Percentiles rank a stretch among this genome's conserved stretches.
phyloP scores from a whole-genome alignment of 2,888 invertebrate species.

The Clistopyga incitator region DNA sequence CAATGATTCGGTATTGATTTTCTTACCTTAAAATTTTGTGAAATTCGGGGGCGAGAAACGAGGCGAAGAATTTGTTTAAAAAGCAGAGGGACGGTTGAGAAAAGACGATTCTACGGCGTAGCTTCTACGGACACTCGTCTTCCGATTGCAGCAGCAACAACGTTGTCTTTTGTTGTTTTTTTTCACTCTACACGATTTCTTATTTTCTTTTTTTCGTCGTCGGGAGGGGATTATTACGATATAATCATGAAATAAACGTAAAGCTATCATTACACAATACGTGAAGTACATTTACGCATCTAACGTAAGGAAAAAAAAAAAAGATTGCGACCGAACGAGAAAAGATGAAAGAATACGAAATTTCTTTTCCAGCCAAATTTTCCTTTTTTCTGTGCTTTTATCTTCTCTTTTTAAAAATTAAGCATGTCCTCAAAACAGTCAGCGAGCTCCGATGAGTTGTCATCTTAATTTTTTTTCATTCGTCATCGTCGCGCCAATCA shows the following conservation, averaged over 20 bases:
- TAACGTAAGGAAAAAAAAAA: conserved; percentile 34
- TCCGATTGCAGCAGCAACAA: conserved; percentile 53
- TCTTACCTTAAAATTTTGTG: background rate
- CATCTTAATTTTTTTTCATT: conserved; percentile 9
- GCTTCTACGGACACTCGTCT: conserved; percentile 61
- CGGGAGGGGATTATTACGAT: conserved; percentile 50
- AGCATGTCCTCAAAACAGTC: background rate
- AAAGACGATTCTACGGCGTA: conserved; percentile 20
- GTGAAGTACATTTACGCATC: conserved; percentile 38
- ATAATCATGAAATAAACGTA: conserved; percentile 66
- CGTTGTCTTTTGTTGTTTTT: conserved; percentile 31
- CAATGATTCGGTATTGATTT: too few relatives aligned
- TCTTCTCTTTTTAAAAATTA: background rate
- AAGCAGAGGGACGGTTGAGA: conserved; percentile 9
- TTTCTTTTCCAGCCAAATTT: conserved; percentile 7
- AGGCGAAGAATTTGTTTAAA: background rate
- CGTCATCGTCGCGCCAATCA: conserved; percentile 19
- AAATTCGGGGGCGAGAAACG: conserved; percentile 5
- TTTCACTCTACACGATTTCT: conserved; percentile 28
- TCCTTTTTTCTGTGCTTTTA: conserved; percentile 31
- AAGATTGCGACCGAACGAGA: conserved; percentile 31
- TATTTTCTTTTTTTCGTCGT: conserved; percentile 30
- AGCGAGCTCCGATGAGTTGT: conserved; percentile 6
- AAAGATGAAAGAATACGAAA: conserved; percentile 27
- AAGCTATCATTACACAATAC: conserved; percentile 49